A percentile compares a stretch with the other conserved stretches of the same genome.
Evolutionary conservation across 1,140 invertebrate genomes (phyloP).

Genomic region (Anastrepha obliqua): DNA sequence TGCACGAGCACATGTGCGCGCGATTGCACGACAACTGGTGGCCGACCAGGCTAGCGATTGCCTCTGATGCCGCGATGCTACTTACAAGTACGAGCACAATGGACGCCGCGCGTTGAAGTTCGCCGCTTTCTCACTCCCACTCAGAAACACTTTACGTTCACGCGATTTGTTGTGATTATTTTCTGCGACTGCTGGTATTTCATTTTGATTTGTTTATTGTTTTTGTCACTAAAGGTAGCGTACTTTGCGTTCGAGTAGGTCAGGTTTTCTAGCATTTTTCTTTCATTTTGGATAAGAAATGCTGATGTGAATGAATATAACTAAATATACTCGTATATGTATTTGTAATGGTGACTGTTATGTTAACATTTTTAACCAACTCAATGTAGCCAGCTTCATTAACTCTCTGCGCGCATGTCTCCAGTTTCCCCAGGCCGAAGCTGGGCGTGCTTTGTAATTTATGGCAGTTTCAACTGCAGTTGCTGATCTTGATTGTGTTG

Average conservation of each 20-base stretch:
- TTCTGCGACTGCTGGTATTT: neutral
- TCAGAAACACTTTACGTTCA: neutral
- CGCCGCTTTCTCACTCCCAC: neutral
- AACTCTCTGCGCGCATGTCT: neutral
- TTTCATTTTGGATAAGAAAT: neutral
- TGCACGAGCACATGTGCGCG: neutral
- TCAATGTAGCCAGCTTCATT: neutral
- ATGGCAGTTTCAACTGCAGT: neutral
- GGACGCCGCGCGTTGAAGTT: neutral
- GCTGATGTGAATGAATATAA: neutral
- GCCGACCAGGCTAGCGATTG: neutral
- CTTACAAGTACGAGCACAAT: neutral
- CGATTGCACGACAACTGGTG: conserved; percentile 4
- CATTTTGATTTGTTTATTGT: neutral
- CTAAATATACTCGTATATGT: too few species aligned
- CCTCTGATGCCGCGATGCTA: neutral
- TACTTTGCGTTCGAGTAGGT: neutral
- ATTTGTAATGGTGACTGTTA: too few species aligned
- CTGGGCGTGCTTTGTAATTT: neutral
- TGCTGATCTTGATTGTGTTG: neutral
- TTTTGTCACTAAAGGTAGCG: neutral
- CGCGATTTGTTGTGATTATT: conserved; percentile 46
- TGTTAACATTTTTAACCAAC: too few species aligned
- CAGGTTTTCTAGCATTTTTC: neutral
- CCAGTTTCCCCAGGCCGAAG: neutral